A percentile compares a stretch with the other conserved stretches of the same genome.
phyloP scores from a whole-genome alignment of 2,888 invertebrate species.

The Nymphalis urticae region DNA sequence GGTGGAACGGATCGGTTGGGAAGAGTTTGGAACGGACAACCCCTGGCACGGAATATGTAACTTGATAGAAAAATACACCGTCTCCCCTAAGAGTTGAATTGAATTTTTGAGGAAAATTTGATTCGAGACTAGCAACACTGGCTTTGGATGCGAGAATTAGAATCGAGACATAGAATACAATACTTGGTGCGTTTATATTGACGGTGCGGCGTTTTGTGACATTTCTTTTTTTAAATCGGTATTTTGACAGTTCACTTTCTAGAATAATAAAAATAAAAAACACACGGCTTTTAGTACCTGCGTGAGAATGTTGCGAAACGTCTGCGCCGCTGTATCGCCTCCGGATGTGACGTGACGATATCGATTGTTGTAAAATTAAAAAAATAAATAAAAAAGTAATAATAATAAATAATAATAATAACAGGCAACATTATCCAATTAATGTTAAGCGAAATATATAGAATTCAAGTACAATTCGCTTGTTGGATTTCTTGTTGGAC shows the following conservation, averaged over 20 bases:
- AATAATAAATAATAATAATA: constrained; percentile 3
- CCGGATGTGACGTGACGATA: constrained; percentile 32
- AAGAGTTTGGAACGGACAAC: not conserved
- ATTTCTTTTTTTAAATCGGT: constrained; percentile 31
- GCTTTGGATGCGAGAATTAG: constrained; percentile 20
- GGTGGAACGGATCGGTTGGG: too few species aligned
- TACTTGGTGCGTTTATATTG: constrained; percentile 30
- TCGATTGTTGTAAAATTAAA: constrained; percentile 37
- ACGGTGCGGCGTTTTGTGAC: constrained; percentile 32
- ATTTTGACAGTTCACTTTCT: constrained; percentile 39
- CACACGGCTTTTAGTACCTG: constrained; percentile 44
- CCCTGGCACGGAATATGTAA: not conserved
- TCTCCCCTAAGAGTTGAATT: constrained; percentile 13
- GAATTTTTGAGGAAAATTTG: not conserved
- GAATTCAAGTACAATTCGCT: constrained; percentile 43
- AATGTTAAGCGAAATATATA: constrained; percentile 69
- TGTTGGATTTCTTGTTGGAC: constrained; percentile 34
- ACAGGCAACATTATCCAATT: constrained; percentile 68
- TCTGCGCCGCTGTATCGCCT: constrained; percentile 29
- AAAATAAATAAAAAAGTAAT: not conserved
- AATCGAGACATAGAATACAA: constrained; percentile 19
- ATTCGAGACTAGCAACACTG: constrained; percentile 22
- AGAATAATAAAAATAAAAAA: constrained; percentile 36
- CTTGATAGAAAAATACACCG: not conserved
- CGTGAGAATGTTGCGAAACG: constrained; percentile 32